Evolutionary conservation across 2,888 invertebrate genomes (phyloP).

Genomic region (Idaea dimidiata): DNA sequence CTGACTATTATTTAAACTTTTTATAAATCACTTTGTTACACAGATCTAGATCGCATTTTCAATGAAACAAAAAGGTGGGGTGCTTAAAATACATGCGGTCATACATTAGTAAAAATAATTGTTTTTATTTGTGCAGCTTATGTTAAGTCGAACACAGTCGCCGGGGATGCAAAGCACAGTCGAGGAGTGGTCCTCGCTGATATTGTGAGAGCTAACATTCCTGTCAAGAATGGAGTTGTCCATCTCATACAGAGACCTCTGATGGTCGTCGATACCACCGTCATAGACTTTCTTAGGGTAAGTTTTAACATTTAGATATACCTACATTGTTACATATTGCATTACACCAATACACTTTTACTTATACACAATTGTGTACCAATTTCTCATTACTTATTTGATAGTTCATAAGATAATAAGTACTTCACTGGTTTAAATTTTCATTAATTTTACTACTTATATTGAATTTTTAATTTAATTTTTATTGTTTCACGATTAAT

Average conservation of each 20-base stretch:
- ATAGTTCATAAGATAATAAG: too few species aligned
- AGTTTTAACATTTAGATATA: slow-evolving; percentile 16
- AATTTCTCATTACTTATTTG: background rate
- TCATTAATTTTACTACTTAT: slow-evolving; percentile 6
- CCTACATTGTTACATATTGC: background rate
- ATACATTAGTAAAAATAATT: background rate
- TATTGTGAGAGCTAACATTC: slow-evolving; percentile 94
- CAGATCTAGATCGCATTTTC: too few species aligned
- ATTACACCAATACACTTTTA: background rate
- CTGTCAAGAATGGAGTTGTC: slow-evolving; percentile 94
- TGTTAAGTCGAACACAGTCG: slow-evolving; percentile 91
- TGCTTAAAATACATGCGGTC: too few species aligned
- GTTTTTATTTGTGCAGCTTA: slow-evolving; percentile 80
- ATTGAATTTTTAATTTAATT: background rate
- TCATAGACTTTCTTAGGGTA: slow-evolving; percentile 92
- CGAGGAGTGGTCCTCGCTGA: slow-evolving; percentile 93
- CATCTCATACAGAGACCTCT: slow-evolving; percentile 95
- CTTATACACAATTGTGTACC: background rate
- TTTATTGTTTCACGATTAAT: slow-evolving; percentile 18
- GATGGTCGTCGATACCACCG: slow-evolving; percentile 94
- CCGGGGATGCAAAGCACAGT: slow-evolving; percentile 88
- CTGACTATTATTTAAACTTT: too few species aligned
- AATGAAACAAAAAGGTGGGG: too few species aligned
- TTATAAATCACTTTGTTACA: too few species aligned
- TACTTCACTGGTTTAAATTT: background rate